These are phyloP conservation scores for Atta cephalotes DNA, from an alignment of 1,140 invertebrate genomes.

Conservation along the genomic window DNA sequence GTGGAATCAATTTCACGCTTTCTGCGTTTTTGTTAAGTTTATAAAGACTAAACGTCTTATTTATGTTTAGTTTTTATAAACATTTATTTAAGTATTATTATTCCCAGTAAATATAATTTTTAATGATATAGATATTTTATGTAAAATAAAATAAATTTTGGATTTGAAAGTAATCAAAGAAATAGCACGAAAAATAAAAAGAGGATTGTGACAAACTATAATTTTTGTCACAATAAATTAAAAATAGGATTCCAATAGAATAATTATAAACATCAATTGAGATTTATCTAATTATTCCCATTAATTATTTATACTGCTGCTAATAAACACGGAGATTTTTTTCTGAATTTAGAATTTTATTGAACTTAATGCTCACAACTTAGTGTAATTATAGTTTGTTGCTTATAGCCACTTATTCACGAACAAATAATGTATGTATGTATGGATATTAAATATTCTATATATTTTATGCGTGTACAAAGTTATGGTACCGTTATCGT, in stretches of 20 bases:
- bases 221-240: not conserved
- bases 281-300: too few relatives aligned
- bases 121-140: not conserved
- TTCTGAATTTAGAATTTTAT: not conserved
- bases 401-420: not conserved
- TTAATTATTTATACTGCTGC: not conserved
- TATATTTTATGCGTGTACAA: not conserved
- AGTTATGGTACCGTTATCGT: slow-evolving; percentile 24
- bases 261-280: not conserved
- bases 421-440: not conserved
- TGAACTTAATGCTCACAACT: not conserved
- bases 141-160: not conserved
- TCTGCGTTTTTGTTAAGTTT: slow-evolving; percentile 5
- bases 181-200: not conserved
- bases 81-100: not conserved
- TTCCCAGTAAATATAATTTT: not conserved
- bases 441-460: slow-evolving; percentile 20
- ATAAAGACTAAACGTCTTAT: not conserved
- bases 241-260: not conserved
- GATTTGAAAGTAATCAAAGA: not conserved
- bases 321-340: not conserved
- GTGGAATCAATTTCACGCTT: slow-evolving; percentile 30
- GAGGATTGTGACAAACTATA: not conserved
- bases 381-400: not conserved
- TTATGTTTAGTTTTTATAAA: not conserved